Conservation (phyloP, 2,888 invertebrate genomes). For the Drosophila mulleri region DNA sequence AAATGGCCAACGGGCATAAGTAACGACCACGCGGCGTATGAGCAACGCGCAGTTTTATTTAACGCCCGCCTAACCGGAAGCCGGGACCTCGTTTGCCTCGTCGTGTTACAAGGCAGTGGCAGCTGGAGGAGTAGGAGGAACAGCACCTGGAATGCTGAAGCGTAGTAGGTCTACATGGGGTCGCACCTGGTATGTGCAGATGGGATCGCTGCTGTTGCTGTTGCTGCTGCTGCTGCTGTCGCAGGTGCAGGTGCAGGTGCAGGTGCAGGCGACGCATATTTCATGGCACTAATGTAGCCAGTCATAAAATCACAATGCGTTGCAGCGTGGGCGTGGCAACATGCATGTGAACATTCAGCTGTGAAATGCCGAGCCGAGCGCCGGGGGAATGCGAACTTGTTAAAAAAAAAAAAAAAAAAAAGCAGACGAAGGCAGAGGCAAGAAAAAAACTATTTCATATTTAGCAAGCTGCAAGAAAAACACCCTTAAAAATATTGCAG, state of each 20-base stretch:
- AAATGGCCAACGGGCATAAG: constrained; percentile 81
- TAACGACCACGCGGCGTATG: constrained; percentile 75
- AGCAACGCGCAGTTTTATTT: constrained; percentile 79
- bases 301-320: constrained; percentile 80
- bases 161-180: constrained; percentile 6
- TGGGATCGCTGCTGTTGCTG: constrained; percentile 5
- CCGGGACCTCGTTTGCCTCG: constrained; percentile 67
- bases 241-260: constrained; percentile 22
- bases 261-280: constrained; percentile 72
- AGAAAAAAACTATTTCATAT: constrained; percentile 7
- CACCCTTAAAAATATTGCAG: not conserved
- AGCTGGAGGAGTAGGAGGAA: not conserved
- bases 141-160: not conserved
- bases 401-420: constrained; percentile 29
- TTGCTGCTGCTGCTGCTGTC: not conserved
- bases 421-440: not conserved
- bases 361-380: constrained; percentile 2
- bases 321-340: constrained; percentile 59
- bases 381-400: constrained; percentile 50
- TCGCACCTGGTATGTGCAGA: constrained; percentile 6
- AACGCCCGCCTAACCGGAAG: constrained; percentile 75
- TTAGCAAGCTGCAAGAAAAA: constrained; percentile 15
- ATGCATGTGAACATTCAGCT: constrained; percentile 69
- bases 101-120: constrained; percentile 49
- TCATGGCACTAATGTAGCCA: constrained; percentile 80